phyloP scores from a whole-genome alignment of 1,140 invertebrate genomes.

The Andrena cerasifolii region DNA sequence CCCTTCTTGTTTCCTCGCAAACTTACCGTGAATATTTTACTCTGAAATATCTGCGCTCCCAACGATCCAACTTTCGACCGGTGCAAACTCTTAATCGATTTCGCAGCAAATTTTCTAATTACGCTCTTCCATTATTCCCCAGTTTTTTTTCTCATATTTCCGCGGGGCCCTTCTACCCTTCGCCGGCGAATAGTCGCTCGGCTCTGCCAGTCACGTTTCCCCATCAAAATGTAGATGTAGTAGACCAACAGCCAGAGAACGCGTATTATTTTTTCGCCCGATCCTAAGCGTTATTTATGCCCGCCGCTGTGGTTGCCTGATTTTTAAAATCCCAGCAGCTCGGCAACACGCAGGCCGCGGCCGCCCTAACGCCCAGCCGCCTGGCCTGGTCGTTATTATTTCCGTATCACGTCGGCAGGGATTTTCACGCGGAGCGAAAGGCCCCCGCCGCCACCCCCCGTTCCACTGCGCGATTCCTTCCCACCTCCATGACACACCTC shows the following conservation, averaged over 20 bases:
- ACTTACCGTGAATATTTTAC: slow-evolving; percentile 31
- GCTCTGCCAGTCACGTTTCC: slow-evolving; percentile 55
- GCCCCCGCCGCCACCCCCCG: slow-evolving; percentile 18
- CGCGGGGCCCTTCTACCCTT: not conserved
- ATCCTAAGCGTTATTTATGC: slow-evolving; percentile 51
- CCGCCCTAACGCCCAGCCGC: too few relatives aligned
- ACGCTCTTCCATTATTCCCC: not conserved
- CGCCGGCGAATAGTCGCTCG: slow-evolving; percentile 23
- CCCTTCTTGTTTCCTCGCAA: slow-evolving; percentile 31
- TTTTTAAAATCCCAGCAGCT: slow-evolving; percentile 23
- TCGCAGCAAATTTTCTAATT: slow-evolving; percentile 7
- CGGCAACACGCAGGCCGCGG: not conserved
- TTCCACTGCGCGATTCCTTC: slow-evolving; percentile 18
- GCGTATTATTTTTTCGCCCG: slow-evolving; percentile 39
- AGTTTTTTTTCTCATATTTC: slow-evolving; percentile 1
- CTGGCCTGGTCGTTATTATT: slow-evolving; percentile 38
- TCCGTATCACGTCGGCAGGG: slow-evolving; percentile 18
- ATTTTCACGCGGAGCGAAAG: slow-evolving; percentile 39
- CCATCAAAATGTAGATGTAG: slow-evolving; percentile 40
- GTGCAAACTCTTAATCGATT: slow-evolving; percentile 20
- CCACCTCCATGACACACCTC: slow-evolving; percentile 32
- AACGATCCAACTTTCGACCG: slow-evolving; percentile 18
- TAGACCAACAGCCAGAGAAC: slow-evolving; percentile 26
- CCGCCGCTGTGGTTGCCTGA: not conserved
- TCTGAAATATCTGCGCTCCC: slow-evolving; percentile 7